Evolutionary conservation across 2,797 vertebrate species (phyloP).

Genomic region (Trachurus trachurus): DNA sequence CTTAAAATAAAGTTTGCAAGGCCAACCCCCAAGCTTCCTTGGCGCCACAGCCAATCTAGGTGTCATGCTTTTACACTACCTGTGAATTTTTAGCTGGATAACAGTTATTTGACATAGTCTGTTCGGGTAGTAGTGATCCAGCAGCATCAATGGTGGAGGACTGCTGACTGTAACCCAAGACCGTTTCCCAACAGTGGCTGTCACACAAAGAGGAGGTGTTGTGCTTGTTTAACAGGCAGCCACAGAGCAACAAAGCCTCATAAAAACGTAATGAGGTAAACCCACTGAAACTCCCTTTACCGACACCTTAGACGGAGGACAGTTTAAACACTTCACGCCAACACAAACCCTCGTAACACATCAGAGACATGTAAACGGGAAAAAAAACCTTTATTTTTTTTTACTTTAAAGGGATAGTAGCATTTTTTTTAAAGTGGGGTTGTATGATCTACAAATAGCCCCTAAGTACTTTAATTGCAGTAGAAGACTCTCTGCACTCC

Average conservation of each 20-base stretch:
- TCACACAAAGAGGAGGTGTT: conserved; percentile 22
- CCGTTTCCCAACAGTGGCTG: conserved; percentile 5
- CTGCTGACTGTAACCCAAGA: conserved; percentile 15
- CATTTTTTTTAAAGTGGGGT: too few species aligned
- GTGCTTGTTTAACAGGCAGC: conserved; percentile 35
- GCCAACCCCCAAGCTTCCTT: too few species aligned
- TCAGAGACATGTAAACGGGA: not conserved
- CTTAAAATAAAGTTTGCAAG: too few species aligned
- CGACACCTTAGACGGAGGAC: not conserved
- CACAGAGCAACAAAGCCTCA: conserved; percentile 27
- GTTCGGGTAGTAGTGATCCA: not conserved
- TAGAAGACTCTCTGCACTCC: too few species aligned
- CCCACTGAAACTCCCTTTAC: conserved; percentile 19
- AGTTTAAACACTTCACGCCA: conserved; percentile 5
- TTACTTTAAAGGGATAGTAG: too few species aligned
- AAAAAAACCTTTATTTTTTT: not conserved
- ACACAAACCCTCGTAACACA: conserved; percentile 22
- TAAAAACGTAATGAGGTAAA: conserved; percentile 36
- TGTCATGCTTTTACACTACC: too few species aligned
- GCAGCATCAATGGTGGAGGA: not conserved
- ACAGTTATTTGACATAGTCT: too few species aligned
- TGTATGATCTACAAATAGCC: too few species aligned
- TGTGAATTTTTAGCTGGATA: too few species aligned
- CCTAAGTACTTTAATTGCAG: too few species aligned
- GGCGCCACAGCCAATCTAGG: too few species aligned